Evolutionary conservation across 23 tunicate genomes (phyloP).

Genomic region (Oikopleura albicans): DNA sequence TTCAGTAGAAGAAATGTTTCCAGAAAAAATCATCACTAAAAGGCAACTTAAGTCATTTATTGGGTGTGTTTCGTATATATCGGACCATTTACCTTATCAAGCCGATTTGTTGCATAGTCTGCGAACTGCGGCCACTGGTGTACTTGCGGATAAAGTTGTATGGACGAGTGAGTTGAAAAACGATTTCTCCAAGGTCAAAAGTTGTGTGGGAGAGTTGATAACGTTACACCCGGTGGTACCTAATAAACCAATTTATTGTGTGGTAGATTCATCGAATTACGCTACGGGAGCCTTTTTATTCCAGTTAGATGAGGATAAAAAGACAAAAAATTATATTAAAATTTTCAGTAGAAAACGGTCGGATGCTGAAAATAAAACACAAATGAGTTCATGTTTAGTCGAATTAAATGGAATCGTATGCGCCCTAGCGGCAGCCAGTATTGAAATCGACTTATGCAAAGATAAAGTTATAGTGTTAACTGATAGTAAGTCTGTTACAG

Average conservation of each 20-base stretch:
- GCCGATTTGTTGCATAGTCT: neutral
- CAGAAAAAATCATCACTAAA: neutral
- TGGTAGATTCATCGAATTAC: neutral
- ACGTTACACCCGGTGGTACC: neutral
- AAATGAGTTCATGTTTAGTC: neutral
- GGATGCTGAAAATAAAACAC: neutral
- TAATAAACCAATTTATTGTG: neutral
- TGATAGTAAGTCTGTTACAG: neutral
- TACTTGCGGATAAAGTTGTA: neutral
- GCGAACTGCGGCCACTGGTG: neutral
- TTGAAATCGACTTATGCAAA: neutral
- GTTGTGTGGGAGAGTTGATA: neutral
- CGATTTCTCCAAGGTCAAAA: neutral
- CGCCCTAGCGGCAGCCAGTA: neutral
- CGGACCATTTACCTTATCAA: neutral
- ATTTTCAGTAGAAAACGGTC: neutral
- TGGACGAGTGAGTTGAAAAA: neutral
- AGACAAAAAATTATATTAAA: neutral
- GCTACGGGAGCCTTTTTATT: neutral
- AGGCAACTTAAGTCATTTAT: neutral
- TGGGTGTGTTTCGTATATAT: neutral
- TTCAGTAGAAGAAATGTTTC: neutral
- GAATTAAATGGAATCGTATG: neutral
- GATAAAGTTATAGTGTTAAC: neutral
- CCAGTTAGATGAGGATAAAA: neutral